Conservation (phyloP, 2,113 vertebrate species). For the Grammomys dolichurus region DNA sequence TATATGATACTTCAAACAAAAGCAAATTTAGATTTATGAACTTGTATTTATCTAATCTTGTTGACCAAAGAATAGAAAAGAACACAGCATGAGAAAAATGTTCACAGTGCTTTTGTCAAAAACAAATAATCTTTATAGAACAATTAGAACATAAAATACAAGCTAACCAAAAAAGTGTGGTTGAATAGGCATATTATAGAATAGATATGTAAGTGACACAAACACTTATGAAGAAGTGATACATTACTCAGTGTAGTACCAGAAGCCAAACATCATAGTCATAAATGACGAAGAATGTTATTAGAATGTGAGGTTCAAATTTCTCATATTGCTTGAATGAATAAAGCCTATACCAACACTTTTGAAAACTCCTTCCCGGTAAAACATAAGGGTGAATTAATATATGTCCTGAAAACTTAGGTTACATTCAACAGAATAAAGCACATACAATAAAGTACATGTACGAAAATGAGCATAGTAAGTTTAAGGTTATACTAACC, state of each 20-base stretch:
- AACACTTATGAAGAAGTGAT: background rate
- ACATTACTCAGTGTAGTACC: background rate
- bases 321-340: background rate
- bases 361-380: conserved; percentile 12
- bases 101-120: background rate
- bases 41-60: background rate
- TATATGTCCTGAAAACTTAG: background rate
- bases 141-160: background rate
- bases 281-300: background rate
- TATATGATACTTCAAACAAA: background rate
- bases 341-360: background rate
- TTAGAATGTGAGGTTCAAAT: background rate
- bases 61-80: background rate
- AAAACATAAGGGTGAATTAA: background rate
- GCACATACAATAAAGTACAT: background rate
- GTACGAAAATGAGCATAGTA: conserved; percentile 22
- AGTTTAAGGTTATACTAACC: background rate
- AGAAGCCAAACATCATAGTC: background rate
- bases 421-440: conserved; percentile 31
- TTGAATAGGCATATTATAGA: background rate
- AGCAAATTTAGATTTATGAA: conserved; percentile 9
- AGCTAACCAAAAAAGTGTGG: background rate
- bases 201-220: background rate
- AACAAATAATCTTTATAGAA: background rate
- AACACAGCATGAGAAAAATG: background rate